Evolutionary conservation across 2,113 vertebrate genomes (phyloP), one percentile per base, ranked within the genome.

Genomic region (Monopterus albus): DNA sequence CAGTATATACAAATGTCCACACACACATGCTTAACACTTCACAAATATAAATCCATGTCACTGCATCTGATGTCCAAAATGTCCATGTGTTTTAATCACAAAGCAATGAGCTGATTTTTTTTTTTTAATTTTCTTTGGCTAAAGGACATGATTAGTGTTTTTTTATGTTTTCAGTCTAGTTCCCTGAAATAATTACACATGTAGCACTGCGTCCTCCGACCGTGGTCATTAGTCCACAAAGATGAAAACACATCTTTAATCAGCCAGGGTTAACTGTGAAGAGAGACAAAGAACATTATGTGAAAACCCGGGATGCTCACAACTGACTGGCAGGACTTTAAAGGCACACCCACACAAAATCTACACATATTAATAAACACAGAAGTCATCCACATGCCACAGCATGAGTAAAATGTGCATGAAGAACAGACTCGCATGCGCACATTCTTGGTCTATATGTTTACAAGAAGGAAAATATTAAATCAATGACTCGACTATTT

Each of bases 251-350:
- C 75, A 26, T 33, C 69, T 60, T 42, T 40, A 69, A 49, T 72
- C 36, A 60, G 75, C 83, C 78, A 23, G 73, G 85, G 90, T 92
- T 91, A 93, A 87, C 93, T 94, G 92, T 56, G 74, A 69, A 72
- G 29, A 79, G 61, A 83, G 45, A 81, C 18, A 64, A 28, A 42
- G 39, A 61, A 74, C 14, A 75, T 23, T 12, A 71, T 64, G 72
- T 83, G 71, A 80, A 56, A 77, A 69, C 28, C 70, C 75, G 71
- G 35, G 76, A 66, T n/a, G 78, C 47, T 42, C 64, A 59, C 56
- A 74, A 51, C 63, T 66, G 29, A 46, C 70, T 78, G 73, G 70
- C 79, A 79, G 47, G 43, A 60, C 40, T 73, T 82, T 73, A 79
- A 82, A 90, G 43, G 57, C 76, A 85, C 61, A 0, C 83, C 67